Conservation (phyloP, 1,140 invertebrate genomes). For the Maniola jurtina region DNA sequence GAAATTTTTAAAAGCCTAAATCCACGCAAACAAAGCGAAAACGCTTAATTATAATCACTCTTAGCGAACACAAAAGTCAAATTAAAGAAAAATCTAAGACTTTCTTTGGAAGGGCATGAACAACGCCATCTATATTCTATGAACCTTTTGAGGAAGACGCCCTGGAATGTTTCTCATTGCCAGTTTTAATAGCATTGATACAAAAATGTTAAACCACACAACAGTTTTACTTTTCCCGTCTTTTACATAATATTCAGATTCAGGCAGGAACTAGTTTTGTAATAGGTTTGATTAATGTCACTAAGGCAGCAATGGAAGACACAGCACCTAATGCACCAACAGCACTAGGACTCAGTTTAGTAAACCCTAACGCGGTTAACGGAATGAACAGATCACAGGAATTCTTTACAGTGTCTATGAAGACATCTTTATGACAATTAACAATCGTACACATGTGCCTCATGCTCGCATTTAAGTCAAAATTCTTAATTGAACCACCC, state of each 20-base stretch:
- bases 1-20: too few relatives aligned
- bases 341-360: conserved; percentile 85
- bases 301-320: conserved; percentile 87
- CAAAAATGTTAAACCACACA: too few relatives aligned
- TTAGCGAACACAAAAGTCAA: too few relatives aligned
- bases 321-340: conserved; percentile 88
- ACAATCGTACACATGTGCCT: conserved; percentile 75
- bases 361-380: conserved; percentile 86
- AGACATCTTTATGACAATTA: conserved; percentile 82
- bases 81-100: too few relatives aligned
- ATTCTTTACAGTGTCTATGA: conserved; percentile 91
- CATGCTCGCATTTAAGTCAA: conserved; percentile 48
- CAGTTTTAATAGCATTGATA: not conserved
- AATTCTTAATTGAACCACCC: conserved; percentile 50
- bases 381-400: conserved; percentile 92
- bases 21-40: too few relatives aligned
- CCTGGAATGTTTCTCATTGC: too few relatives aligned
- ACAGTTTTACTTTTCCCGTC: not conserved
- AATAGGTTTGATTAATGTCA: conserved; percentile 85
- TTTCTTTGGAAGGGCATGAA: too few relatives aligned
- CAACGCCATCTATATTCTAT: too few relatives aligned
- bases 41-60: too few relatives aligned
- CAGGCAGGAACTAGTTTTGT: conserved; percentile 84
- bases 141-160: too few relatives aligned
- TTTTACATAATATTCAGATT: conserved; percentile 17